Base-by-base conservation (phyloP, 1,140 invertebrate species). In the Drosophila bocqueti region DNA sequence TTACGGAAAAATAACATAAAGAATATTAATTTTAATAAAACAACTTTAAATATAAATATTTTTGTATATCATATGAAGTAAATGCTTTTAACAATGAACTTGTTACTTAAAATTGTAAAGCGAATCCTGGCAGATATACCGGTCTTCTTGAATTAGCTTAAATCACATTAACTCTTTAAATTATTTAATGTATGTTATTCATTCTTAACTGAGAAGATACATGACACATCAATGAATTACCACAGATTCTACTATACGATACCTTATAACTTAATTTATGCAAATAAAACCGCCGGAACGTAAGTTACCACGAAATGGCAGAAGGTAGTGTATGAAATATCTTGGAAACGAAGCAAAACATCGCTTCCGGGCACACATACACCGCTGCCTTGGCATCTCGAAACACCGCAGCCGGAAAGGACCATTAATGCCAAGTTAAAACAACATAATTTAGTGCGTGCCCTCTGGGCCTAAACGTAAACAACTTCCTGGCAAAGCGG, bases 401-500 rank as follows among this genome's bases (percentile, higher is more conserved):
- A 54, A 45, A 58, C 38, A 45, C 18, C 34, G 29, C 42, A 59
- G 57, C 67, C 54, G 52, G 54, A 71, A 76, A 65, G 76, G 72
- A 80, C 66, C 83, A 73, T 87, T 83, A 76, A 76, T 64, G 79
- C 76, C 66, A 76, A 72, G 83, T 74, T 87, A 83, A 86, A 87
- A 87, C 66, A 87, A 87, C 83, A 79, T 87, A 82, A 86, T 86
- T 86, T 86, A 86, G 66, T 83, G 63, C 34, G 50, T 3, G 21
- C 69, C 61, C 69, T 47, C 71, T 49, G 68, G 79, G 68, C 69
- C 79, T 43, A 64, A 82, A 76, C 79, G 83, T 83, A 86, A 86
- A 85, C 83, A 85, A 80, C 74, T 73, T 49, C 65, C 62, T 55
- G 60, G 69, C 60, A 74, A 50, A 34, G 45, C 29, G 36, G 18